Conservation (phyloP, 2,888 invertebrate genomes). For the Leptura quadrifasciata region DNA sequence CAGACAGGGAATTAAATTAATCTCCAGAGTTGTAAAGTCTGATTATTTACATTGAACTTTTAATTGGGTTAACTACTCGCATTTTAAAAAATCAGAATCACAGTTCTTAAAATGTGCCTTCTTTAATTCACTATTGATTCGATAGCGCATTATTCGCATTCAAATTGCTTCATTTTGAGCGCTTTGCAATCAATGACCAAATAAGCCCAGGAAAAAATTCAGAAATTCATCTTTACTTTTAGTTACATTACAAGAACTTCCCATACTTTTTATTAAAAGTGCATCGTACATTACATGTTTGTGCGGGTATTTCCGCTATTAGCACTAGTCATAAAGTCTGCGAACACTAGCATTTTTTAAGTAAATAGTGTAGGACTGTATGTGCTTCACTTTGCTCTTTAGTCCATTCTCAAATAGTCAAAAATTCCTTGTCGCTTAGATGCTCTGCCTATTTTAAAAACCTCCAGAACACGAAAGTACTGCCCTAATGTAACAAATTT, state of each 20-base stretch:
- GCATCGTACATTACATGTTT: neutral
- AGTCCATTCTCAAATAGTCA: no score
- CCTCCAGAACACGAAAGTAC: no score
- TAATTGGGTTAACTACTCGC: conserved; percentile 62
- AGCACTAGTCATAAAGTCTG: no score
- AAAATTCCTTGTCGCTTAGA: no score
- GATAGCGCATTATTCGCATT: conserved; percentile 48
- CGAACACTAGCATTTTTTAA: no score
- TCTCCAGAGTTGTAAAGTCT: conserved; percentile 45
- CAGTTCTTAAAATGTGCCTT: conserved; percentile 56
- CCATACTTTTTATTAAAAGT: neutral
- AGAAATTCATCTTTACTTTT: neutral
- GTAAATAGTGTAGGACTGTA: no score
- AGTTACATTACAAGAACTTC: neutral
- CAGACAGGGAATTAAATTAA: conserved; percentile 32
- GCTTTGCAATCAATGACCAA: neutral
- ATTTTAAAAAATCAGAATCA: conserved; percentile 59
- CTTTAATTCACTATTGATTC: conserved; percentile 54
- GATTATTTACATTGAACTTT: conserved; percentile 64
- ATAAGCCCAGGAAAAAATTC: neutral
- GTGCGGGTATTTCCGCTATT: no score
- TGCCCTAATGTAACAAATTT: no score
- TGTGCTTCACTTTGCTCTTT: no score
- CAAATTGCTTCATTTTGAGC: conserved; percentile 51
- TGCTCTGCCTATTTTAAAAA: no score